These are phyloP conservation scores for Allolobophora icterica DNA, from an alignment of 2,888 invertebrate genomes.

Conservation along the genomic window DNA sequence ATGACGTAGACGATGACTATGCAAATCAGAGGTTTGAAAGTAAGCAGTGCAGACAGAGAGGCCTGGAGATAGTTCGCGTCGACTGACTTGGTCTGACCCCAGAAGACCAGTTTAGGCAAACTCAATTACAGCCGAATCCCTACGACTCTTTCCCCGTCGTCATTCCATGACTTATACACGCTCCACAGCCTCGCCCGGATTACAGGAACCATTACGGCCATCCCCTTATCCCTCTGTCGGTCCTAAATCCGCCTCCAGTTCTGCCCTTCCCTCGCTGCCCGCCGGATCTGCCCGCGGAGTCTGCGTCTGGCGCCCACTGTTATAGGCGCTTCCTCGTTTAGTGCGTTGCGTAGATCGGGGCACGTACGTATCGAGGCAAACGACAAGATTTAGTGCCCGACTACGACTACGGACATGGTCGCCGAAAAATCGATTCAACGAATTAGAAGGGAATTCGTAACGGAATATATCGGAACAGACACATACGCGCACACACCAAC, in stretches of 20 bases:
- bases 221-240: background rate
- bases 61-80: background rate
- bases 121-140: background rate
- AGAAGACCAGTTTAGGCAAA: background rate
- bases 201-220: background rate
- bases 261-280: background rate
- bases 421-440: background rate
- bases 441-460: conserved; percentile 1
- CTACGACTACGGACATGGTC: background rate
- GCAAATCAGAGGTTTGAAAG: background rate
- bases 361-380: background rate
- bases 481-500: too few species aligned
- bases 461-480: background rate
- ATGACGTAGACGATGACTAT: background rate
- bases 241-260: background rate
- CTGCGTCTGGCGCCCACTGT: background rate
- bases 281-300: too few species aligned
- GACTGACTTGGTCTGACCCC: background rate
- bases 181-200: background rate
- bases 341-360: conserved; percentile 8
- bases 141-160: background rate
- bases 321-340: background rate
- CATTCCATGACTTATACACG: conserved; percentile 2
- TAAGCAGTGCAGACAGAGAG: background rate
- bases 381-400: background rate